Percentiles rank a stretch among this genome's conserved stretches.
Conservation (phyloP, 2,888 invertebrate species). For the Drosophila nr. medialis region DNA sequence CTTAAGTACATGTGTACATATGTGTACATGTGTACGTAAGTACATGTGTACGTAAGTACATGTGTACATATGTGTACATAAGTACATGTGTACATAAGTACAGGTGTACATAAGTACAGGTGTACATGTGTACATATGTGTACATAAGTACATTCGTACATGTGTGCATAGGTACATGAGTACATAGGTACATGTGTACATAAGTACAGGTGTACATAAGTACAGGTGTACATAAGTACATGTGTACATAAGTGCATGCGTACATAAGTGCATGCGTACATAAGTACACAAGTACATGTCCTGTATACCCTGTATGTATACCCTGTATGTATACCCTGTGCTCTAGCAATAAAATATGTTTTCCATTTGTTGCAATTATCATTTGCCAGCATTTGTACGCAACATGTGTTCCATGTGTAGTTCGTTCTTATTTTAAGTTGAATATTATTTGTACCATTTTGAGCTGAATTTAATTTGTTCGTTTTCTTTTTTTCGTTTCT, state of each 20-base stretch:
- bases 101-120: no score
- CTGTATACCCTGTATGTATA: neutral
- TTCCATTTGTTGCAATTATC: slow-evolving; percentile 3
- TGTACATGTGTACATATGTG: neutral
- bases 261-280: neutral
- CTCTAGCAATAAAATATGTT: slow-evolving; percentile 6
- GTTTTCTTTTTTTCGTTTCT: slow-evolving; percentile 27
- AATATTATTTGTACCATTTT: slow-evolving; percentile 8
- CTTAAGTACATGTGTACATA: neutral
- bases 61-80: fast-evolving
- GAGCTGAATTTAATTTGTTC: slow-evolving; percentile 39
- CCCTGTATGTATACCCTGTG: neutral
- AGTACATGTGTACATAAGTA: fast-evolving
- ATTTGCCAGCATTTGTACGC: slow-evolving; percentile 19
- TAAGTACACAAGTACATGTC: neutral
- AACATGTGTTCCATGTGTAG: neutral
- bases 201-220: neutral
- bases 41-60: neutral
- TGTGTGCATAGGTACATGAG: no score
- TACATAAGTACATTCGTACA: neutral
- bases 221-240: neutral
- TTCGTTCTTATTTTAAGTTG: slow-evolving; percentile 3
- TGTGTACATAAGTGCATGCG: neutral
- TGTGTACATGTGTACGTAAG: neutral
- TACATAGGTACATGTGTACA: neutral